Base-by-base conservation (phyloP, 2,888 invertebrate genomes). In the Agonopterix heracliana region DNA sequence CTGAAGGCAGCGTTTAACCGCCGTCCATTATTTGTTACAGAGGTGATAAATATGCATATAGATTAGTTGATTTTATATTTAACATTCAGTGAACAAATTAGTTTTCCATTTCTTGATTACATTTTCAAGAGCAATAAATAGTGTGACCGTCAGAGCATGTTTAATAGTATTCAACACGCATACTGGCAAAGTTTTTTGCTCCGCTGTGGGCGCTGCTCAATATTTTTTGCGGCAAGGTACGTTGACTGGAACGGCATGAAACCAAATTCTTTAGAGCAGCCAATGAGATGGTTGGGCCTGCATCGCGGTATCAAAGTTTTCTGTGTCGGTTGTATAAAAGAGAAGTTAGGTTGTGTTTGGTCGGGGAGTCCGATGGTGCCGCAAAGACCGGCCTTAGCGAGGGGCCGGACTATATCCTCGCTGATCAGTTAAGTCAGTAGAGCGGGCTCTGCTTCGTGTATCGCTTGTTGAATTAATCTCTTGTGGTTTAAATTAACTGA, bases 401-500 rank as follows among this genome's bases (percentile, higher is more conserved):
- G 86, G 86, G 82, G 86, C 86, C 86, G 87, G 86, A 83, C 85
- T 70, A 41, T 71, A 79, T 76, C 84, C 82, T 81, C 85, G 84
- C 84, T 66, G 63, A 65, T 72, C 61, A 63, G 62, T 62, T 61
- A 60, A 57, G 53, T 51, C 62, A 63, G 85, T 85, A 84, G 84
- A 85, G 84, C 41, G 84, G 87, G 74, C 78, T 82, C 86, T 87
- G 86, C 87, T 86, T 88, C 86, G 87, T 87, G 81, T 86, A 87
- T 86, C 76, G 72, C 65, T 61, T 86, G 87, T 87, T 88, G 81
- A 88, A 72, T 88, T 87, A 85, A 83, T 78, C 74, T 81, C 74
- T 62, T 54, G 67, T 67, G 69, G 73, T 77, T 87, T 83, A 87
- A 87, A 75, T 86, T 87, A 87, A 88, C 87, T 82, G 83, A 85